These are phyloP conservation scores for Gila orcuttii DNA, from an alignment of 2,113 vertebrate species.

Conservation along the genomic window DNA sequence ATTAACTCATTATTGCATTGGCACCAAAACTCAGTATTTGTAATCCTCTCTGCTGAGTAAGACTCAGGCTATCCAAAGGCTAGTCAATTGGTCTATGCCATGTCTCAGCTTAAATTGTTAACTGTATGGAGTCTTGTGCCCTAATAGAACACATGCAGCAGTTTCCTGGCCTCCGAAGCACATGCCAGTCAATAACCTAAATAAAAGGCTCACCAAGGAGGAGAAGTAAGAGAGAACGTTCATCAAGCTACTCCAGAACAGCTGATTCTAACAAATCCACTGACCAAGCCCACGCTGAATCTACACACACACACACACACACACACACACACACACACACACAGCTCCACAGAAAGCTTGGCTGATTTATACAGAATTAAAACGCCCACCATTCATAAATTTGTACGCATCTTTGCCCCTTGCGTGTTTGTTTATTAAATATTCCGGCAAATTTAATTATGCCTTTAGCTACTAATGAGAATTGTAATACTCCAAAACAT, in stretches of 20 bases:
- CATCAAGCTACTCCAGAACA: not conserved
- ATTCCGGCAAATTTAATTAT: not conserved
- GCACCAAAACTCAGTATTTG: not conserved
- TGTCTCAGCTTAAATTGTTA: conserved; percentile 24
- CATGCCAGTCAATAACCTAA: conserved; percentile 18
- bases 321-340: not conserved
- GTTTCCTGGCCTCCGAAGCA: conserved; percentile 5
- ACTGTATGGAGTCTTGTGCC: not conserved
- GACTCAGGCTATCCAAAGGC: not conserved
- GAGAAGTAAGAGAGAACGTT: conserved; percentile 1
- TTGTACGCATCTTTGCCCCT: not conserved
- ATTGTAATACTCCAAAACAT: not conserved
- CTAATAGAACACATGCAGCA: conserved; percentile 7
- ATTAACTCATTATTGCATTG: not conserved
- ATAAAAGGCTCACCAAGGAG: not conserved
- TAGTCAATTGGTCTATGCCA: not conserved
- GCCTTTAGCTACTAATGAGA: not conserved
- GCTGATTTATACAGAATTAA: not conserved
- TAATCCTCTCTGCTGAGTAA: not conserved
- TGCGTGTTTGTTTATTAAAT: not conserved
- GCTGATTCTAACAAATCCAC: conserved; percentile 11
- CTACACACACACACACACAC: too few relatives aligned
- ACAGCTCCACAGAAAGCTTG: not conserved
- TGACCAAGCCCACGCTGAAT: not conserved
- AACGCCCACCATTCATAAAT: not conserved